phyloP scores from a whole-genome alignment of 2,113 vertebrate genomes.

The Tretioscincus oriximinensis region DNA sequence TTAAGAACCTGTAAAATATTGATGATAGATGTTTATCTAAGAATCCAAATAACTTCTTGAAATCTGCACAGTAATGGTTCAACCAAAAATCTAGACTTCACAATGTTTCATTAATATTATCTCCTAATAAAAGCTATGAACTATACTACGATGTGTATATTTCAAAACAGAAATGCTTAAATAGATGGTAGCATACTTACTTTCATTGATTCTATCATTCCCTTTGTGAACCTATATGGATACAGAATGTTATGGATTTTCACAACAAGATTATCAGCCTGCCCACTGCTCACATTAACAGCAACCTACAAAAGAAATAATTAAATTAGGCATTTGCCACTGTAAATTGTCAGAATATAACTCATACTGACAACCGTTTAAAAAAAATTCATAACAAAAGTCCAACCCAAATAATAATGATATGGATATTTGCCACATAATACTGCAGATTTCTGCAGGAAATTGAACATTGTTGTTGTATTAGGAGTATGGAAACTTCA shows the following conservation, averaged over 20 bases:
- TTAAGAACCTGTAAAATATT: constrained; percentile 84
- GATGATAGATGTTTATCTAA: constrained; percentile 12
- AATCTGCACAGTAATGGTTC: background rate
- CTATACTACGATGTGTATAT: constrained; percentile 6
- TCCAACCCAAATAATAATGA: background rate
- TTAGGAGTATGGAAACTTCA: background rate
- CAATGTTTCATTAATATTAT: background rate
- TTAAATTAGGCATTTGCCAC: background rate
- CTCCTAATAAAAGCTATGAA: constrained; percentile 32
- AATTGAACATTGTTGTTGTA: background rate
- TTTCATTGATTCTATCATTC: constrained; percentile 94
- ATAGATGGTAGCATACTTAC: constrained; percentile 58
- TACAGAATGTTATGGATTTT: constrained; percentile 94
- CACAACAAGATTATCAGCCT: constrained; percentile 84
- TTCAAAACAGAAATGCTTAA: constrained; percentile 35
- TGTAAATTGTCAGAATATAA: background rate
- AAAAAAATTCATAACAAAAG: background rate
- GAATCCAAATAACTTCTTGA: background rate
- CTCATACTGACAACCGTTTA: background rate
- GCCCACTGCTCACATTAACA: constrained; percentile 83
- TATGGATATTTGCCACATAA: background rate
- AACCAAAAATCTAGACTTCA: background rate
- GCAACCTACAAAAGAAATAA: constrained; percentile 78
- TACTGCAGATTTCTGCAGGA: background rate
- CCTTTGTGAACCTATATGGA: constrained; percentile 94